Evolutionary conservation across 2,888 invertebrate genomes (phyloP), one percentile per base, ranked within the genome.

Genomic region (Halictus ligatus): DNA sequence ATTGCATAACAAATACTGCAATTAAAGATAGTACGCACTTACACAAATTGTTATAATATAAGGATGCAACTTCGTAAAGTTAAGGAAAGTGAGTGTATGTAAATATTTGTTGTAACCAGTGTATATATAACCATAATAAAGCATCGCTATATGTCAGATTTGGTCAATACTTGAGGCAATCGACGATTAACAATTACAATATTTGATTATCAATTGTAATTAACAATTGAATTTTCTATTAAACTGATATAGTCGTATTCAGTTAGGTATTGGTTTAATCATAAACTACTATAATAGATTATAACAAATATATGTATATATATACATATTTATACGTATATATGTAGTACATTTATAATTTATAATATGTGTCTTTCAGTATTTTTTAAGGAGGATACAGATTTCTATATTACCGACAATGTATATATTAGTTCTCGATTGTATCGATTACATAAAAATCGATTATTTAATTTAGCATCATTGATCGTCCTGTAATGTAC

Each of bases 31-130:
- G 43, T 40, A 13, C 12, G 5, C 35, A 40, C 21, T 43, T 71
- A 43, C 18, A 71, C 40, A 71, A 71, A 40, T n/a, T 71, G 40
- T 40, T 29, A 67, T 67, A n/a, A 69, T 40, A 69, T 40, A 40
- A 69, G 18, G 7, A 35, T 35, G n/a, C 12, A 43, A 43, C 40
- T 43, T 71, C n/a, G 21, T 40, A 40, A 71, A 43, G 40, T 71
- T 71, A 71, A 71, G 67, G 10, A 71, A 71, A 71, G 21, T 40
- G 10, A 71, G 40, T 43, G 71, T 71, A 43, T 71, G 71, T 71
- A 43, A 13, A 71, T 71, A 71, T n/a, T 40, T 69, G 18, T 69
- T 69, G 69, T 69, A 69, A 69, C 40, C 69, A 43, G 5, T 21
- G 12, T 40, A 69, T 40, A 40, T 40, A 69, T 69, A 43, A 69